Evolutionary conservation across 2,888 invertebrate genomes (phyloP).

Genomic region (Machimus rusticus): DNA sequence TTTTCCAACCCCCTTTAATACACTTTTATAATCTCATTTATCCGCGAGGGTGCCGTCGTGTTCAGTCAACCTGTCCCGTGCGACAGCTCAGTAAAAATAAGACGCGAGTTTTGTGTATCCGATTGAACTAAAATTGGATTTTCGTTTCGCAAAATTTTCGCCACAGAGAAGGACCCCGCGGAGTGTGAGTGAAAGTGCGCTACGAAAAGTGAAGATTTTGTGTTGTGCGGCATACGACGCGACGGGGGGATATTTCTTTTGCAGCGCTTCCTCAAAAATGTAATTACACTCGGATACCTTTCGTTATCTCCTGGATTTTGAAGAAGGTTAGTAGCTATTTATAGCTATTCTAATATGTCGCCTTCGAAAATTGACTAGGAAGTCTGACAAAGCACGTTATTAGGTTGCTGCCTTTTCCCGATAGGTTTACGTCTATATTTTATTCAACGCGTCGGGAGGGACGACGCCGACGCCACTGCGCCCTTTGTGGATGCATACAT

Average conservation of each 20-base stretch:
- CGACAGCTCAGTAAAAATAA: background rate
- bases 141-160: constrained; percentile 18
- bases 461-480: background rate
- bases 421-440: background rate
- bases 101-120: constrained; percentile 16
- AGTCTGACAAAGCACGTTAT: background rate
- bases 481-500: background rate
- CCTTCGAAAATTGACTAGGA: background rate
- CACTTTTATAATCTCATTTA: background rate
- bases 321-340: constrained; percentile 20
- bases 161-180: background rate
- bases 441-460: background rate
- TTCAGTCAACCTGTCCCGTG: background rate
- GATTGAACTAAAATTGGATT: constrained; percentile 35
- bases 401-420: background rate
- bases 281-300: constrained; percentile 18
- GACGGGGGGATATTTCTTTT: background rate
- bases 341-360: background rate
- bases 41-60: background rate
- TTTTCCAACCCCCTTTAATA: background rate
- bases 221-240: no score
- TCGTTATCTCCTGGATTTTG: background rate
- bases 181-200: background rate
- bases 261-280: background rate
- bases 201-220: background rate